Percentiles rank a stretch among this genome's conserved stretches.
Evolutionary conservation across 2,797 vertebrate species (phyloP).

Genomic region (Arvicola amphibius): DNA sequence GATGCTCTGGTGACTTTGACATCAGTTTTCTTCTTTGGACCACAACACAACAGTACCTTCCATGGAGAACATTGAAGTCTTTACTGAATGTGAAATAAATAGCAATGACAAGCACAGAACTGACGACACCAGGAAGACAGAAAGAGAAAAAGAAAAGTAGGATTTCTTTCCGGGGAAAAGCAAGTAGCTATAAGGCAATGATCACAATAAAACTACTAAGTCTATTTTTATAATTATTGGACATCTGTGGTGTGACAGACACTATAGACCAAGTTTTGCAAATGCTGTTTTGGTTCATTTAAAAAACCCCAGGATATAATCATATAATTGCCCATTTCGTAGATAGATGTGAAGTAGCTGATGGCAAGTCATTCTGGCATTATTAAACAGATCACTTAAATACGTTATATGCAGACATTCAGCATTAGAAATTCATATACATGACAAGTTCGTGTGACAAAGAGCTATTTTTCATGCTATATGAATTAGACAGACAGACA

Average conservation of each 20-base stretch:
- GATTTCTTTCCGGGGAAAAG: background rate
- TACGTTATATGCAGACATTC: background rate
- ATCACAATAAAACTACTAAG: background rate
- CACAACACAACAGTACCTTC: background rate
- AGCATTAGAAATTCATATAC: background rate
- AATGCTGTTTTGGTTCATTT: slow-evolving; percentile 13
- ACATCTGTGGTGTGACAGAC: background rate
- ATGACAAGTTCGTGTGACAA: background rate
- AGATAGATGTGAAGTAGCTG: background rate
- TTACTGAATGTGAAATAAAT: background rate
- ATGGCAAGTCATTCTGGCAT: background rate
- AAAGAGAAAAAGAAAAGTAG: background rate
- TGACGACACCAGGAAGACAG: background rate
- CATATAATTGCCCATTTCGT: background rate
- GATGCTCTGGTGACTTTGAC: background rate
- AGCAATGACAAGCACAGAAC: background rate
- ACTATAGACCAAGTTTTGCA: slow-evolving; percentile 5
- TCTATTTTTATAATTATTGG: slow-evolving; percentile 57
- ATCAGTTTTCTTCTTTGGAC: background rate
- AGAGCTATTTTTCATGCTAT: slow-evolving; percentile 4
- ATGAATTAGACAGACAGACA: slow-evolving; percentile 6
- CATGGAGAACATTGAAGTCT: background rate
- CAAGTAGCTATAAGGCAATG: background rate
- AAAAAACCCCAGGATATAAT: background rate
- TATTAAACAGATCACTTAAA: background rate